These are phyloP conservation scores for Pteropus rufus DNA, from an alignment of 2,797 vertebrate species.

Conservation along the genomic window DNA sequence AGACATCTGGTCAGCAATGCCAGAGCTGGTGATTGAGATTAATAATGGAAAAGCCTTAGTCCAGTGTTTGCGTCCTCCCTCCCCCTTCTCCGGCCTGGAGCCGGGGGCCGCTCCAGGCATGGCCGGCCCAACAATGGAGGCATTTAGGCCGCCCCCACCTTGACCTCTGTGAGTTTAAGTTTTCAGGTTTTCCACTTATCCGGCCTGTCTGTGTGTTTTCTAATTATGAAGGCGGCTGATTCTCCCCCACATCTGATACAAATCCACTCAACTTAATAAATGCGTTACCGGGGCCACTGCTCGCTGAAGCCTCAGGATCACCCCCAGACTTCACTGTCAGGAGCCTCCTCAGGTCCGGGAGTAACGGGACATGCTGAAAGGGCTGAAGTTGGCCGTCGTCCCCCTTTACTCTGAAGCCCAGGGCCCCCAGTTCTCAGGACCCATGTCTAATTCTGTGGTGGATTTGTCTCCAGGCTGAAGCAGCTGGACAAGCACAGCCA, in stretches of 20 bases:
- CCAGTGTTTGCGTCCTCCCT: neutral
- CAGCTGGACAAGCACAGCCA: conserved; percentile 95
- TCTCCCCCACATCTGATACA: neutral
- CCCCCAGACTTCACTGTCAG: neutral
- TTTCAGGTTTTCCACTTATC: neutral
- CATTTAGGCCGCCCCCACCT: neutral
- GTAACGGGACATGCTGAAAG: neutral
- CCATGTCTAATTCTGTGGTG: neutral
- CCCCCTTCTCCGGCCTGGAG: neutral
- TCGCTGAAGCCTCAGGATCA: neutral
- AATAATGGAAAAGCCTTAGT: conserved; percentile 58
- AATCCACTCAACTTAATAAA: no score
- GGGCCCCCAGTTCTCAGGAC: neutral
- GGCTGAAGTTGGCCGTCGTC: rapidly evolving
- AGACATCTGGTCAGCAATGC: conserved; percentile 68
- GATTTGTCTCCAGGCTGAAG: conserved; percentile 86
- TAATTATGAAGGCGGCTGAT: neutral
- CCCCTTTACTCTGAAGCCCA: no score
- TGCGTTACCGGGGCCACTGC: neutral
- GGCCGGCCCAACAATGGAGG: neutral
- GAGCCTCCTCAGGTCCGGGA: rapidly evolving
- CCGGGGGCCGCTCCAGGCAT: neutral
- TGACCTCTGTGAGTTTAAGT: neutral
- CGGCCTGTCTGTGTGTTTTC: neutral
- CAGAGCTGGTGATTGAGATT: conserved; percentile 14